phyloP scores from a whole-genome alignment of 2,888 invertebrate genomes.

The Cataglyphis rosenhaueri region DNA sequence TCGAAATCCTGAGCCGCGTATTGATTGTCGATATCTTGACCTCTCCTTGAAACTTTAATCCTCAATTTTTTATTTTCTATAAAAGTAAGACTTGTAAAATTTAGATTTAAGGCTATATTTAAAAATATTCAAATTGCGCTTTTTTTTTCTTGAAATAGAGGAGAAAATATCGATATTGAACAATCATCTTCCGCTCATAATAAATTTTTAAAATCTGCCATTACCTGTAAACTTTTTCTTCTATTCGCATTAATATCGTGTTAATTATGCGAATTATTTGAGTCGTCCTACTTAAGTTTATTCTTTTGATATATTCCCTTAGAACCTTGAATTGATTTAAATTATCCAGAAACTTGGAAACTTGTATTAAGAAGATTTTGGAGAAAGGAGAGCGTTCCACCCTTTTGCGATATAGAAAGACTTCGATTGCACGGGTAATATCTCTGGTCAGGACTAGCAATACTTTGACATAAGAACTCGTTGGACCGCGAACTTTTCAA shows the following conservation, averaged over 20 bases:
- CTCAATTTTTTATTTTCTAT: not conserved
- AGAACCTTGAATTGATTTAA: not conserved
- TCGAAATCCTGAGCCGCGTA: conserved; percentile 9
- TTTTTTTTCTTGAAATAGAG: not conserved
- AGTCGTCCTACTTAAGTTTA: not conserved
- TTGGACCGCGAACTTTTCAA: conserved; percentile 21
- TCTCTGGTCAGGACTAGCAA: conserved; percentile 19
- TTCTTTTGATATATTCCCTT: not conserved
- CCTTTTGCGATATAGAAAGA: not conserved
- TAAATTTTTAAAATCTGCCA: not conserved
- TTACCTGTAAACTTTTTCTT: not conserved
- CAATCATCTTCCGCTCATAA: not conserved
- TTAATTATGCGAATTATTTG: not conserved
- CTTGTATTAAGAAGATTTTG: conserved; percentile 11
- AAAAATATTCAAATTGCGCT: not conserved
- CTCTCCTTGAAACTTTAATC: conserved; percentile 1
- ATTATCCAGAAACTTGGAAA: not conserved
- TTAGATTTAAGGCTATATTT: not conserved
- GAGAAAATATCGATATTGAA: not conserved
- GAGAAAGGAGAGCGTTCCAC: not conserved
- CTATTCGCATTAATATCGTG: not conserved
- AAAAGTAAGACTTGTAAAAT: not conserved
- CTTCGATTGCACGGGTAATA: not conserved
- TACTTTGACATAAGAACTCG: not conserved
- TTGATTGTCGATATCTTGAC: conserved; percentile 17